phyloP scores from a whole-genome alignment of 2,888 invertebrate genomes.

The Harpalus rubripes region DNA sequence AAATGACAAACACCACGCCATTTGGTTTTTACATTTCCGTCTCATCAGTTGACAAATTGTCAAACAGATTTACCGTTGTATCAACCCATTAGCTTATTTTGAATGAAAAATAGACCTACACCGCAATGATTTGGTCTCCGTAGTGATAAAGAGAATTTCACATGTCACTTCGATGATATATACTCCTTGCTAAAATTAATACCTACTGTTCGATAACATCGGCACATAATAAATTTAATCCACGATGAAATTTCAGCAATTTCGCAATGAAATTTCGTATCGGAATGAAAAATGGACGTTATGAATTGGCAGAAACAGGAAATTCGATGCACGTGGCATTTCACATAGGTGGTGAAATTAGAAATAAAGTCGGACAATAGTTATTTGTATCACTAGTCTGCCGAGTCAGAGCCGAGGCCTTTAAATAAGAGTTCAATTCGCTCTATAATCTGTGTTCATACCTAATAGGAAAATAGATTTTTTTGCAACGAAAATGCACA shows the following conservation, averaged over 20 bases:
- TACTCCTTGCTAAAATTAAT: constrained; percentile 21
- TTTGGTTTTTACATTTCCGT: constrained; percentile 7
- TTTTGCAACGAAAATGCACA: no score
- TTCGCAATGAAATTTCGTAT: constrained; percentile 33
- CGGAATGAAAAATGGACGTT: constrained; percentile 27
- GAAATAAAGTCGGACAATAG: no score
- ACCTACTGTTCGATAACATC: constrained; percentile 28
- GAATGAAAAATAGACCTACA: constrained; percentile 6
- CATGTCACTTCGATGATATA: not conserved
- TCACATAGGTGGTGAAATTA: no score
- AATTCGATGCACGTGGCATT: no score
- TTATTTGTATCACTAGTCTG: no score
- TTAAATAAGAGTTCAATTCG: no score
- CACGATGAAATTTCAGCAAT: constrained; percentile 44
- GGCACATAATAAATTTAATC: constrained; percentile 46
- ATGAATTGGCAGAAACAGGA: constrained; percentile 21
- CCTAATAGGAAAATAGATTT: no score
- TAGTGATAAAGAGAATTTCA: not conserved
- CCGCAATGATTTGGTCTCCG: not conserved
- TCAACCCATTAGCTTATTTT: constrained; percentile 14
- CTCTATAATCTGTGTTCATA: no score
- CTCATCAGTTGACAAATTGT: constrained; percentile 20
- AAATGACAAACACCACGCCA: not conserved
- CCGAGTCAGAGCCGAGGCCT: no score
- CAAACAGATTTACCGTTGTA: not conserved